Conservation (phyloP, 2,888 invertebrate species). For the Corythucha ciliata region DNA sequence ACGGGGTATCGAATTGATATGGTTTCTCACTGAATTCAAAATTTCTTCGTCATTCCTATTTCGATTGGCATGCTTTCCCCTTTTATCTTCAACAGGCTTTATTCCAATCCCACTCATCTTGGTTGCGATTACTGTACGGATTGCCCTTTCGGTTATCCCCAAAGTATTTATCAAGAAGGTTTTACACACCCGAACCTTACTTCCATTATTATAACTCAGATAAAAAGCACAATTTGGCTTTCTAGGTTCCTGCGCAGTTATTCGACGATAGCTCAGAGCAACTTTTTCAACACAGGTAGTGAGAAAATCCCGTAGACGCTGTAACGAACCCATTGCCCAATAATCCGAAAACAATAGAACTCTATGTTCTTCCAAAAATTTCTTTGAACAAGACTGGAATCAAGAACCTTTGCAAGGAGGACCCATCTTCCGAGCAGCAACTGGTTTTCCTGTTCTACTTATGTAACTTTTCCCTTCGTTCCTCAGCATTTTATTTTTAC, state of each 20-base stretch:
- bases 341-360: constrained; percentile 19
- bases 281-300: constrained; percentile 21
- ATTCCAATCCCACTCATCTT: constrained; percentile 32
- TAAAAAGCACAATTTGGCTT: constrained; percentile 25
- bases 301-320: constrained; percentile 22
- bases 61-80: constrained; percentile 37
- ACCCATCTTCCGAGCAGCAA: constrained; percentile 22
- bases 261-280: constrained; percentile 21
- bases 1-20: constrained; percentile 37
- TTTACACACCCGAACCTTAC: constrained; percentile 32
- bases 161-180: constrained; percentile 35
- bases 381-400: constrained; percentile 23
- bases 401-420: constrained; percentile 25
- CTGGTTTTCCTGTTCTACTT: constrained; percentile 19
- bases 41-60: constrained; percentile 34
- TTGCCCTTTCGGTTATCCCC: constrained; percentile 32
- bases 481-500: constrained; percentile 14
- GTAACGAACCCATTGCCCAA: constrained; percentile 22
- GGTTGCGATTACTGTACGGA: constrained; percentile 31
- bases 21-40: constrained; percentile 33
- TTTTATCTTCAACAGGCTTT: constrained; percentile 28
- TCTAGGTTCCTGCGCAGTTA: constrained; percentile 17
- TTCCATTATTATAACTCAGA: constrained; percentile 24
- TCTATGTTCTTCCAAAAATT: constrained; percentile 21
- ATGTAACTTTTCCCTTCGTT: constrained; percentile 19